Evolutionary conservation across 2,797 vertebrate species (phyloP).

Genomic region (Adelosebastes latens): DNA sequence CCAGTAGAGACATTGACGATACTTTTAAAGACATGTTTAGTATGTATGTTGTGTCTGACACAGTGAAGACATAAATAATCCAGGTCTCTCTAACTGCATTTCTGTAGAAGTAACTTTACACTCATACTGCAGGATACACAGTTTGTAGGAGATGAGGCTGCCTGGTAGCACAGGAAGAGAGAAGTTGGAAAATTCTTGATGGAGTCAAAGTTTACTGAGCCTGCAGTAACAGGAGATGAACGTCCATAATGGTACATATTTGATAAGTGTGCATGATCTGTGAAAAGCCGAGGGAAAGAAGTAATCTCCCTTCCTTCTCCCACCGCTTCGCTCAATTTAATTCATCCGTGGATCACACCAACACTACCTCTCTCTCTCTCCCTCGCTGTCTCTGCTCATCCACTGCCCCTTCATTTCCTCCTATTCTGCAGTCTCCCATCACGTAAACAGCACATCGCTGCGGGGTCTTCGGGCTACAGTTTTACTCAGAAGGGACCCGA

Average conservation of each 20-base stretch:
- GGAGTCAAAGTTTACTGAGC: neutral
- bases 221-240: neutral
- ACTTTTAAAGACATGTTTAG: neutral
- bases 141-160: neutral
- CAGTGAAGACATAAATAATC: neutral
- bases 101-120: neutral
- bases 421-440: slow-evolving; percentile 57
- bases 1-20: neutral
- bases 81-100: neutral
- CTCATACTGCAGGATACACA: neutral
- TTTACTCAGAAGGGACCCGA: slow-evolving; percentile 33
- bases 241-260: neutral
- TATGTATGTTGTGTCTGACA: neutral
- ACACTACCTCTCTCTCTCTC: neutral
- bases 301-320: slow-evolving; percentile 20
- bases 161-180: neutral
- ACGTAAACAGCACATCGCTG: slow-evolving; percentile 67
- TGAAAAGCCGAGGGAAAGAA: slow-evolving; percentile 8
- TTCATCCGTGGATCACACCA: slow-evolving; percentile 10
- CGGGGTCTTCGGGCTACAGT: slow-evolving; percentile 47
- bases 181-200: neutral
- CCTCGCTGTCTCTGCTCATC: neutral
- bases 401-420: slow-evolving; percentile 28
- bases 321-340: slow-evolving; percentile 21
- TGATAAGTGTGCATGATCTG: slow-evolving; percentile 2